A percentile compares a stretch with the other conserved stretches of the same genome.
Evolutionary conservation across 2,888 invertebrate genomes (phyloP).

Genomic region (Ypsolopha sequella): DNA sequence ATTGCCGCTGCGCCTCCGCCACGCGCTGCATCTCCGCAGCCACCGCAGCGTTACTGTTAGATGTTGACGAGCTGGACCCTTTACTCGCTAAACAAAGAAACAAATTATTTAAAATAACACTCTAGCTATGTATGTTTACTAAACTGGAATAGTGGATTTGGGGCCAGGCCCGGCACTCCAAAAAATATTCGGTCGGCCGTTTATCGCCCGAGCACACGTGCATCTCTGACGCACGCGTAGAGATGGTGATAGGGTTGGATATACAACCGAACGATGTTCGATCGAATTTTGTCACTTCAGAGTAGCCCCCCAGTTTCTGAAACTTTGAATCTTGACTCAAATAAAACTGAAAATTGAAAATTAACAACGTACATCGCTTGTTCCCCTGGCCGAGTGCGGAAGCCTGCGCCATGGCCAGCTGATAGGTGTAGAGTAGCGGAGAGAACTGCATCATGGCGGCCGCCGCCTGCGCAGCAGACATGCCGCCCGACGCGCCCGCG

Average conservation of each 20-base stretch:
- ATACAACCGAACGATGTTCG: no score
- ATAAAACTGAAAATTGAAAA: not conserved
- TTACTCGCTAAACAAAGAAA: constrained; percentile 36
- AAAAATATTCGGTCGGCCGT: no score
- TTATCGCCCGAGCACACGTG: no score
- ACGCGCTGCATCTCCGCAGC: constrained; percentile 87
- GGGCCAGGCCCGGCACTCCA: no score
- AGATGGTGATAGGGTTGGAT: no score
- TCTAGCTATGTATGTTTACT: no score
- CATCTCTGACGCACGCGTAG: no score
- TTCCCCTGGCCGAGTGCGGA: constrained; percentile 51
- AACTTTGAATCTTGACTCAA: no score
- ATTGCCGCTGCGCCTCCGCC: constrained; percentile 92
- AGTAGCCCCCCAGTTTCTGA: no score
- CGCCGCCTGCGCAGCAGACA: constrained; percentile 78
- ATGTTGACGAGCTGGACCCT: constrained; percentile 24
- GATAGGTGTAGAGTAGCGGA: constrained; percentile 90
- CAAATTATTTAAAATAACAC: no score
- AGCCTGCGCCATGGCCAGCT: constrained; percentile 87
- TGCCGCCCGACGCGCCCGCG: constrained; percentile 51
- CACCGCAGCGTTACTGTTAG: constrained; percentile 49
- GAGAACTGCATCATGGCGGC: constrained; percentile 92
- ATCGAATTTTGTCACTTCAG: no score
- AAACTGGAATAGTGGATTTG: no score
- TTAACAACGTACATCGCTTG: constrained; percentile 46